Evolutionary conservation across 2,888 invertebrate genomes (phyloP).

Genomic region (Himalopsyche kuldschensis): DNA sequence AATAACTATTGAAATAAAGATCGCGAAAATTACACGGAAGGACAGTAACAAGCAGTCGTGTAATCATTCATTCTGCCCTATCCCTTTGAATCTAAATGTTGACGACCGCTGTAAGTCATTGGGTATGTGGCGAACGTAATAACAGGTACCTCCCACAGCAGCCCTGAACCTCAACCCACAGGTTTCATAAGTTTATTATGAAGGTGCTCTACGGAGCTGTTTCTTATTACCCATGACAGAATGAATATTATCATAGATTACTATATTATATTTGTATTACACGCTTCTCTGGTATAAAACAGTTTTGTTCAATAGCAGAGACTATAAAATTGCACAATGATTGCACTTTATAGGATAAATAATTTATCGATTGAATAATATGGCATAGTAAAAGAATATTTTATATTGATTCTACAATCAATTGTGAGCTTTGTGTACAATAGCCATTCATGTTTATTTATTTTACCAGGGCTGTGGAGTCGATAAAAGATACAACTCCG

Average conservation of each 20-base stretch:
- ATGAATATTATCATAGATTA: neutral
- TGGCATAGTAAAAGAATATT: neutral
- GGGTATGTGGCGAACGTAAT: neutral
- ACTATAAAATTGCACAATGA: neutral
- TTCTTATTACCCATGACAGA: neutral
- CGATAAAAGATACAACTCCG: no score
- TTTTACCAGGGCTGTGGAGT: no score
- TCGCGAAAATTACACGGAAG: no score
- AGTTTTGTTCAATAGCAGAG: neutral
- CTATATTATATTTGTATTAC: neutral
- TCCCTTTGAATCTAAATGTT: neutral
- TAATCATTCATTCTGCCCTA: neutral
- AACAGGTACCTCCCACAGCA: constrained; percentile 16
- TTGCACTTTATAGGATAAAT: neutral
- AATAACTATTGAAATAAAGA: no score
- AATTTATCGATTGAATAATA: neutral
- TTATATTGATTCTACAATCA: no score
- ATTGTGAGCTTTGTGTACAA: no score
- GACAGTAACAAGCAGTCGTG: no score
- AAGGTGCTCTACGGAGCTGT: neutral
- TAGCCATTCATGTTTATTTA: no score
- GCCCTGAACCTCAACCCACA: constrained; percentile 22
- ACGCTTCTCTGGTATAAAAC: neutral
- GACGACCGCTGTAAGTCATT: neutral
- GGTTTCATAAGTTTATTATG: constrained; percentile 1